Base-by-base conservation (phyloP, 2,888 invertebrate genomes). In the Netelia virgata region DNA sequence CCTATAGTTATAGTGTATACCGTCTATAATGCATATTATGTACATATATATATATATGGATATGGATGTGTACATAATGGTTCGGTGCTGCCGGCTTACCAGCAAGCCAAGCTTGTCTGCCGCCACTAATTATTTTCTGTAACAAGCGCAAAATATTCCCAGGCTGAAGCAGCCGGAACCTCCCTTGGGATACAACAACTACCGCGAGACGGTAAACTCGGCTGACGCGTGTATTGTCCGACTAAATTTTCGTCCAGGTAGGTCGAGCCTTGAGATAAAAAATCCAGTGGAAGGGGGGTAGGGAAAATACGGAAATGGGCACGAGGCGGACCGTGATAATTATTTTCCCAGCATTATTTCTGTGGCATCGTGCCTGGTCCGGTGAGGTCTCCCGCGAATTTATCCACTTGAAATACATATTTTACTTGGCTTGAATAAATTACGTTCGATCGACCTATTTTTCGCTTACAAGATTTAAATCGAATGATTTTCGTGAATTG, bases 61-160 rank as follows among this genome's bases (percentile, higher is more conserved):
- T 82, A 78, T 76, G 63, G 41, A 69, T 77, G 83, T 80, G 57
- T 78, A 79, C 80, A 77, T 78, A 83, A 64, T 80, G 84, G 85
- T 75, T 66, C 23, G 74, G 80, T 82, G 84, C 66, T 82, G 70
- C 16, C 85, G 81, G 53, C 68, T 72, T 69, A 83, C 59, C 76
- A 63, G 59, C 47, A 47, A 59, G 78, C 72, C 59, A 50, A 76
- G 59, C 70, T 84, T 84, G 80, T 70, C 87, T 74, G 86, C 86
- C 86, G 86, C 90, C 89, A 86, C 91, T 91, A 92, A 91, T 92
- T 91, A 92, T 92, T 91, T 92, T 90, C 91, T 86, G 87, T 89
- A 90, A 91, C 89, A 90, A 90, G 90, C 88, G 85, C 88, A 88
- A 89, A 89, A 90, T 90, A 90, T 89, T 87, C 87, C 84, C 73